Conservation (phyloP, 2,797 vertebrate genomes). For the Nannoperca australis region DNA sequence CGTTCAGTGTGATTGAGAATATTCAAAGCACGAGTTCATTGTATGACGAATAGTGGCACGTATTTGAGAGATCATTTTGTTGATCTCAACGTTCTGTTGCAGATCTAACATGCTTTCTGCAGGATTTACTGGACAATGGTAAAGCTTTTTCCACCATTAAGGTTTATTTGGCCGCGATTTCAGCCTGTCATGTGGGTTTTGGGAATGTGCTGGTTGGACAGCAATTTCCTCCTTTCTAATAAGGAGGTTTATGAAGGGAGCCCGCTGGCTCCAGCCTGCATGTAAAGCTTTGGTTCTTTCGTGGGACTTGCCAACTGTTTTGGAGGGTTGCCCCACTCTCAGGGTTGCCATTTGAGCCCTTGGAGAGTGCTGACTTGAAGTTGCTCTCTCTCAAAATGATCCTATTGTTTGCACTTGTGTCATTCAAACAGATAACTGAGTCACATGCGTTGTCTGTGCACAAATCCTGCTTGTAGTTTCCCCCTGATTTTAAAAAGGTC, state of each 20-base stretch:
- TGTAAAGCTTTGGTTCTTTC: background rate
- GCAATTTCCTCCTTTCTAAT: background rate
- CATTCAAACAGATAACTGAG: background rate
- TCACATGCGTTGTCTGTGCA: background rate
- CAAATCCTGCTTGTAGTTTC: background rate
- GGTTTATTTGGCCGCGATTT: background rate
- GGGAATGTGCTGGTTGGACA: background rate
- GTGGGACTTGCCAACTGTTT: background rate
- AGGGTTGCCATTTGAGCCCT: background rate
- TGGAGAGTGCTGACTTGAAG: no score
- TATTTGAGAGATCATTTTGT: background rate
- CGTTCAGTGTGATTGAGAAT: background rate
- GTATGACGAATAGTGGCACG: background rate
- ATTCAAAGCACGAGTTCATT: background rate
- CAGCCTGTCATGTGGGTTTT: background rate
- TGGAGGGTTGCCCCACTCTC: no score
- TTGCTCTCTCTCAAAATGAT: background rate
- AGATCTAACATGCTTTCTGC: background rate
- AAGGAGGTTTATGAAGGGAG: background rate
- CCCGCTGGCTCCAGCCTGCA: fast-evolving
- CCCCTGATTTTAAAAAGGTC: background rate
- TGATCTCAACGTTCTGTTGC: background rate
- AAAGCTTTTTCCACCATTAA: background rate
- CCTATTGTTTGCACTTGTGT: background rate
- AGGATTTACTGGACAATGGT: background rate